These are phyloP conservation scores for Myathropa florea DNA, from an alignment of 2,888 invertebrate species.

Conservation along the genomic window DNA sequence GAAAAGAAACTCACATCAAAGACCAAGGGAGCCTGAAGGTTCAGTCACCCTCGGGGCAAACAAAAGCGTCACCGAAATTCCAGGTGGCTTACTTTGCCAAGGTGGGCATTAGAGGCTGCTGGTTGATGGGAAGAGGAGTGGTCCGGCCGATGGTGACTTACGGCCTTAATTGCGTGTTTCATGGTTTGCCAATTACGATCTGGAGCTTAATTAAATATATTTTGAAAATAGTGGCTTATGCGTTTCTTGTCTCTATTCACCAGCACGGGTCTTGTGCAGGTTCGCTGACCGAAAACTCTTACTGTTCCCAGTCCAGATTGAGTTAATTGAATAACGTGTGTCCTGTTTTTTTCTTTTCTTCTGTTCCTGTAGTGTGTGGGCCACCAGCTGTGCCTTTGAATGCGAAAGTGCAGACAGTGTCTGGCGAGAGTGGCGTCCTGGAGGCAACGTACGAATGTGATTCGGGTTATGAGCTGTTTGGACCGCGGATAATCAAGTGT, in stretches of 20 bases:
- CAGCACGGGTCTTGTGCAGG: background rate
- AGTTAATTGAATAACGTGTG: conserved; percentile 1
- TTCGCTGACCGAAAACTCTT: conserved; percentile 10
- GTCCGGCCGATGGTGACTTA: background rate
- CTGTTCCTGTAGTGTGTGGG: conserved; percentile 84
- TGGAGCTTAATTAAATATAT: conserved; percentile 28
- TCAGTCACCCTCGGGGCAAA: conserved; percentile 27
- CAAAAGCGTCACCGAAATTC: conserved; percentile 21
- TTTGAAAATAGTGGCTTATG: background rate
- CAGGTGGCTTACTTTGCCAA: conserved; percentile 4
- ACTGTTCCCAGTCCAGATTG: background rate
- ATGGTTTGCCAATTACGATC: conserved; percentile 22
- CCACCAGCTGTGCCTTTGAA: conserved; percentile 93
- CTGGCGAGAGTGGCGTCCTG: conserved; percentile 82
- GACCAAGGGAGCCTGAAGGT: conserved; percentile 8
- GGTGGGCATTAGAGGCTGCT: background rate
- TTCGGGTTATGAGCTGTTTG: conserved; percentile 93
- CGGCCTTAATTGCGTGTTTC: conserved; percentile 8
- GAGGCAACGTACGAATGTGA: conserved; percentile 92
- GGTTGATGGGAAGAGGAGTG: background rate
- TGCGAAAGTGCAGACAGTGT: conserved; percentile 84
- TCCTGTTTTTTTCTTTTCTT: conserved; percentile 16
- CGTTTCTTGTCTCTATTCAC: background rate
- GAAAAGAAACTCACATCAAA: conserved; percentile 28
- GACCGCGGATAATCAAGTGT: conserved; percentile 87